Conservation (phyloP, 1,140 invertebrate genomes). For the Lysiphlebus fabarum region DNA sequence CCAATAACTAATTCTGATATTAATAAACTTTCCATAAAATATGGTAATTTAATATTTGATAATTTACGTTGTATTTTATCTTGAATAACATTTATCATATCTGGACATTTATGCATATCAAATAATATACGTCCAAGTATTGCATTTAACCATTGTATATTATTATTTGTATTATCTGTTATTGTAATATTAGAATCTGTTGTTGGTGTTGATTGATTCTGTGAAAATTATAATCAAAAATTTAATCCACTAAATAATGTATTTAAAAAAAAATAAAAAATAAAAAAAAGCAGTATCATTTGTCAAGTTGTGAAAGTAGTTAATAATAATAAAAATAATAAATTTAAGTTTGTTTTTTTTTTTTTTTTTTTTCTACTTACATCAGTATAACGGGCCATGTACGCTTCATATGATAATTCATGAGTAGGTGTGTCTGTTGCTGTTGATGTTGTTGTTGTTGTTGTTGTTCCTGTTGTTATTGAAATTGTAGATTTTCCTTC, state of each 20-base stretch:
- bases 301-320: too few species aligned
- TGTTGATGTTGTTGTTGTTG: constrained; percentile 8
- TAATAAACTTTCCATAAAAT: constrained; percentile 81
- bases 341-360: too few species aligned
- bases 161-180: constrained; percentile 33
- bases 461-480: constrained; percentile 19
- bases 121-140: constrained; percentile 73
- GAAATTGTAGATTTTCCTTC: constrained; percentile 38
- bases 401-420: constrained; percentile 44
- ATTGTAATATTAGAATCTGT: constrained; percentile 21
- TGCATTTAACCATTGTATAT: constrained; percentile 70
- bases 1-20: constrained; percentile 78
- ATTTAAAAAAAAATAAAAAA: constrained; percentile 1
- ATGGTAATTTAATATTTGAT: constrained; percentile 80
- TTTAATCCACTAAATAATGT: not conserved
- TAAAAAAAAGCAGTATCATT: not conserved
- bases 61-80: constrained; percentile 85
- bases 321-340: too few species aligned
- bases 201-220: constrained; percentile 22
- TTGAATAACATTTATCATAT: constrained; percentile 62
- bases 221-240: constrained; percentile 6
- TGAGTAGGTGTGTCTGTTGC: constrained; percentile 31
- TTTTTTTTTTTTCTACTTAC: constrained; percentile 23
- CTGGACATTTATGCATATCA: constrained; percentile 68
- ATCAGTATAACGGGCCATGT: constrained; percentile 47